Conservation (phyloP, 2,113 vertebrate genomes). For the Jaculus jaculus region DNA sequence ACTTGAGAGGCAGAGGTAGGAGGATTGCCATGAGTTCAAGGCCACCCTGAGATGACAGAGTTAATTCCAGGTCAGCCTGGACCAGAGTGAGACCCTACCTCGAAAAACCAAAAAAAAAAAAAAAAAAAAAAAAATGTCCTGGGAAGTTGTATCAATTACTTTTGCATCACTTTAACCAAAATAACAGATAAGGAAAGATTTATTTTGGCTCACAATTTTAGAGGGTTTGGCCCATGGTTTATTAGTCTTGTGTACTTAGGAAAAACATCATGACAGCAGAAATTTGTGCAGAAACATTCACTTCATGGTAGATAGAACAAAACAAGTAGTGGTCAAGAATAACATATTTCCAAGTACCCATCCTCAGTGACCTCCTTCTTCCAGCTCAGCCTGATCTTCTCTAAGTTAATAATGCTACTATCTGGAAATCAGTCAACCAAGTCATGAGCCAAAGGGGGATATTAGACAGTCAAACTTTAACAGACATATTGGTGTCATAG, state of each 20-base stretch:
- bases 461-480: not conserved
- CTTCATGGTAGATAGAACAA: not conserved
- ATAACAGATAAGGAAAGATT: not conserved
- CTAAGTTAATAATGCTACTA: not conserved
- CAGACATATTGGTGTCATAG: not conserved
- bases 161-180: not conserved
- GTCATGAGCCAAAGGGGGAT: not conserved
- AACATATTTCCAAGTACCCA: not conserved
- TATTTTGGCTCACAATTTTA: not conserved
- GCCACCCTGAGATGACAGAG: too few relatives aligned
- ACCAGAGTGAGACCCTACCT: too few relatives aligned
- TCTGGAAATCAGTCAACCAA: not conserved
- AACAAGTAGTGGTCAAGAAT: not conserved
- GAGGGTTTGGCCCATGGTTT: not conserved
- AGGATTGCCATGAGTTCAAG: too few relatives aligned
- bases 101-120: too few relatives aligned
- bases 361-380: not conserved
- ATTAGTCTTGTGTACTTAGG: not conserved
- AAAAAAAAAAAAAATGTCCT: not conserved
- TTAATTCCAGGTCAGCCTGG: too few relatives aligned
- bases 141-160: not conserved
- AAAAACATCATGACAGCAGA: not conserved
- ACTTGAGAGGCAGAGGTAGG: too few relatives aligned
- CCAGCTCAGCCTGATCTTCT: not conserved
- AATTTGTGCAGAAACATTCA: not conserved